Base-by-base conservation (phyloP, 2,888 invertebrate species). In the Himalopsyche anomala region DNA sequence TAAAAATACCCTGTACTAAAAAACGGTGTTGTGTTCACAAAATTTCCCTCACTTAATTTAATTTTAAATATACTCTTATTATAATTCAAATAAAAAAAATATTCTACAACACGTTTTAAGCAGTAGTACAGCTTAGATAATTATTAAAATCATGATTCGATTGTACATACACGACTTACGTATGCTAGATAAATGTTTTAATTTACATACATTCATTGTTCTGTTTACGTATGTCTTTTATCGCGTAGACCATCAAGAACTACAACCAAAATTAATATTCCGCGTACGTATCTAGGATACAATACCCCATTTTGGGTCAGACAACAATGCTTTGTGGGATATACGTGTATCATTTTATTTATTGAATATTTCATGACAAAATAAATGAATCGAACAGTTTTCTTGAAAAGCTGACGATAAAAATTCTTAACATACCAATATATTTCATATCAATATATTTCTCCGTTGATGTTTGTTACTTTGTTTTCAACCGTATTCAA, bases 221-320 rank as follows among this genome's bases (percentile, higher is more conserved):
- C 19, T 28, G 56, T 11, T 5, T 9, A 19, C n/a, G 56, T 19
- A 28, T 62, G 19, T 62, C 56, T 62, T n/a, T 62, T 5, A 62
- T 19, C 19, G 62, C 19, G 62, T 9, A 19, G 9, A 62, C 19
- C 28, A 62, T 12, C 19, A 62, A 62, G 62, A 62, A 62, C 19
- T 62, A 62, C 19, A 11, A 28, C 62, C 19, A 19, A 62, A 62
- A 19, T 62, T 62, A 62, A 62, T 62, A 62, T 62, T 62, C 62
- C 62, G 62, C 19, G 19, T 19, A 62, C 62, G 62, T 62, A 19
- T 28, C 19, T 62, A 28, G 19, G 19, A 62, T 62, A 62, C 62
- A n/a, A 62, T 62, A 62, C 56, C 56, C 56, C 19, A 62, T 62
- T 62, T 62, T 8, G 62, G 62, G 62, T 62, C 62, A 62, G 62